Percentiles rank a stretch among this genome's conserved stretches.
phyloP scores from a whole-genome alignment of 2,113 vertebrate genomes.

The rat (Rattus norvegicus) region DNA sequence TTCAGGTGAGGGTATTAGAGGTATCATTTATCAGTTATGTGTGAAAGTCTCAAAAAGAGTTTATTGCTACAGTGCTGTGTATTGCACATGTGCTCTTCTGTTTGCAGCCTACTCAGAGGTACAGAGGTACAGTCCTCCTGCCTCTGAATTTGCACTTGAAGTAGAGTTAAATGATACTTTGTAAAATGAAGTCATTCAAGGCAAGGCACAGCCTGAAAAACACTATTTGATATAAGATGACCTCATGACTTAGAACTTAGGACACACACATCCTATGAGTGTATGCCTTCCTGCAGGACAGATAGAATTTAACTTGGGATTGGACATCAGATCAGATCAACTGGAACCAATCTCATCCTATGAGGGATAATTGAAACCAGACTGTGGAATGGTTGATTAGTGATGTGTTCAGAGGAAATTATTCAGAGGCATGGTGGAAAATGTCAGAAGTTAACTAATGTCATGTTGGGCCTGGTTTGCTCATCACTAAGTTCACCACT shows the following conservation, averaged over 20 bases:
- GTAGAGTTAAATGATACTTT: neutral
- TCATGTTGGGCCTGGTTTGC: too few species aligned
- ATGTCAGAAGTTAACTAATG: neutral
- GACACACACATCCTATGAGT: neutral
- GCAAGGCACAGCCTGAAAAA: neutral
- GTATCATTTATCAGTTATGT: neutral
- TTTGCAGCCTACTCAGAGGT: neutral
- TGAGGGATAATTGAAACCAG: neutral
- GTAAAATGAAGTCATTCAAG: neutral
- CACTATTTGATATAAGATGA: neutral
- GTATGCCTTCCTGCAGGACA: neutral
- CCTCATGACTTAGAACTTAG: neutral
- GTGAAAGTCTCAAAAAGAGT: neutral
- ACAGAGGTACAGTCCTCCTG: neutral
- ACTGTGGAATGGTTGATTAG: neutral
- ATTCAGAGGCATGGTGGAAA: neutral
- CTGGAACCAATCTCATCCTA: neutral
- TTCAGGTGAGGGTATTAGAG: neutral
- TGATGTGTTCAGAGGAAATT: neutral
- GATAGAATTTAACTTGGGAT: neutral
- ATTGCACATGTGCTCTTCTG: rapidly evolving
- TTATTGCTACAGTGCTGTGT: neutral
- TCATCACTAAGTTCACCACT: neutral
- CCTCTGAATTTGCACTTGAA: neutral
- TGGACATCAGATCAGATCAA: neutral